These are phyloP conservation scores for Steatocranus sp. DNA, from an alignment of 2,797 vertebrate species.

Conservation along the genomic window DNA sequence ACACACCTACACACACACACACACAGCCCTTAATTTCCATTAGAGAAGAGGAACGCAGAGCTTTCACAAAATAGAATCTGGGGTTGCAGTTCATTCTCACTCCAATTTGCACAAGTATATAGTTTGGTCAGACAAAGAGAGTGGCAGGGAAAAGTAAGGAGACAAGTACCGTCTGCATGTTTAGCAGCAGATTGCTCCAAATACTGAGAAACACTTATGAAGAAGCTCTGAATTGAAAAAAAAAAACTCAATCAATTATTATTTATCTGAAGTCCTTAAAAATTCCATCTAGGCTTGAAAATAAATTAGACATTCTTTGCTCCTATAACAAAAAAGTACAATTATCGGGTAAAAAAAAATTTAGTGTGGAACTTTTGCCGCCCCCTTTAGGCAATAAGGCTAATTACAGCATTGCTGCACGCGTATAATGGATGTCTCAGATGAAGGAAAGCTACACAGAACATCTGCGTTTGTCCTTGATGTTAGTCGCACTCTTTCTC, in stretches of 20 bases:
- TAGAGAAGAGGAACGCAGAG: slow-evolving; percentile 62
- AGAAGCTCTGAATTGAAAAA: background rate
- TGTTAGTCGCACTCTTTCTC: background rate
- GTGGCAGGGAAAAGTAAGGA: background rate
- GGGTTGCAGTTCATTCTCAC: slow-evolving; percentile 67
- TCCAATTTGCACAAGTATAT: slow-evolving; percentile 53
- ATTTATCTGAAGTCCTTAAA: background rate
- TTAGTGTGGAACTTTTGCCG: fast-evolving
- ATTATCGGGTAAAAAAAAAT: background rate
- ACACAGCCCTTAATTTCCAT: slow-evolving; percentile 70
- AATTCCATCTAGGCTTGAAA: too few species aligned
- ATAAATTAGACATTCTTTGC: background rate
- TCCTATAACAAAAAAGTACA: background rate
- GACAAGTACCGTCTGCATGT: background rate
- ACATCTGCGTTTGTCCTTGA: background rate
- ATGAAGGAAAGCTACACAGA: background rate
- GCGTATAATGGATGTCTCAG: background rate
- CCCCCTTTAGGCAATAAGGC: background rate
- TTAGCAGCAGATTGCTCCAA: background rate
- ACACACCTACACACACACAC: background rate
- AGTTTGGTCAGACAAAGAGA: slow-evolving; percentile 10
- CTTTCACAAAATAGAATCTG: slow-evolving; percentile 67
- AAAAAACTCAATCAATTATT: background rate
- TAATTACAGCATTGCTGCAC: background rate
- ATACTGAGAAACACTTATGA: background rate